phyloP scores from a whole-genome alignment of 1,140 invertebrate genomes.

The Colletes gigas region DNA sequence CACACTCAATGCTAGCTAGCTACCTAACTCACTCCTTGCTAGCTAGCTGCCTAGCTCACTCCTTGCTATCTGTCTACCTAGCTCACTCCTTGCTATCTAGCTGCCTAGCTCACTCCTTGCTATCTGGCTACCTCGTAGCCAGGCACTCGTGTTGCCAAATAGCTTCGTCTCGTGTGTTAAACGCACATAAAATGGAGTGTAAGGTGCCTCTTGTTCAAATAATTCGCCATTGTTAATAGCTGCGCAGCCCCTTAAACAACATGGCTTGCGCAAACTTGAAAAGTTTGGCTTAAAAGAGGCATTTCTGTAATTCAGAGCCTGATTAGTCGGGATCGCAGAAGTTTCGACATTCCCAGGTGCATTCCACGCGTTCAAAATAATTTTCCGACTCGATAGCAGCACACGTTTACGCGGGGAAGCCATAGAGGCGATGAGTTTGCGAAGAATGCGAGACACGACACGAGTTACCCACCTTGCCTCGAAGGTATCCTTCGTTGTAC shows the following conservation, averaged over 20 bases:
- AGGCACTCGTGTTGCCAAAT: conserved; percentile 10
- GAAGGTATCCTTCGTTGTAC: conserved; percentile 35
- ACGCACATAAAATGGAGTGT: not conserved
- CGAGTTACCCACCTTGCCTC: not conserved
- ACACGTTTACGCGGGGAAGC: not conserved
- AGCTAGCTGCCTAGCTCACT: too few species aligned
- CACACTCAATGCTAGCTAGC: too few species aligned
- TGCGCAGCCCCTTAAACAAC: not conserved
- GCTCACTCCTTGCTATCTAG: too few species aligned
- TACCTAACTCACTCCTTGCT: too few species aligned
- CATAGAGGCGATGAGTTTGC: not conserved
- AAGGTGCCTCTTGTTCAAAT: not conserved
- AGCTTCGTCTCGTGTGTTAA: not conserved
- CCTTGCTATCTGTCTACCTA: too few species aligned
- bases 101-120: too few species aligned
- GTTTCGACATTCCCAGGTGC: not conserved
- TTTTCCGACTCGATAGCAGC: not conserved
- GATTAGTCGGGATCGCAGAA: not conserved
- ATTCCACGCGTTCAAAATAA: not conserved
- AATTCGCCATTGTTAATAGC: conserved; percentile 5
- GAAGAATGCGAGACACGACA: conserved; percentile 13
- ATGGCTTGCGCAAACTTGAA: not conserved
- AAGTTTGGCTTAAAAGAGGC: not conserved
- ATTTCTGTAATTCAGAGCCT: not conserved
- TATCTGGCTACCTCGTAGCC: too few species aligned